Evolutionary conservation across 2,888 invertebrate species (phyloP), one percentile per base, ranked within the genome.

Genomic region (Cryptocephalus moraei): DNA sequence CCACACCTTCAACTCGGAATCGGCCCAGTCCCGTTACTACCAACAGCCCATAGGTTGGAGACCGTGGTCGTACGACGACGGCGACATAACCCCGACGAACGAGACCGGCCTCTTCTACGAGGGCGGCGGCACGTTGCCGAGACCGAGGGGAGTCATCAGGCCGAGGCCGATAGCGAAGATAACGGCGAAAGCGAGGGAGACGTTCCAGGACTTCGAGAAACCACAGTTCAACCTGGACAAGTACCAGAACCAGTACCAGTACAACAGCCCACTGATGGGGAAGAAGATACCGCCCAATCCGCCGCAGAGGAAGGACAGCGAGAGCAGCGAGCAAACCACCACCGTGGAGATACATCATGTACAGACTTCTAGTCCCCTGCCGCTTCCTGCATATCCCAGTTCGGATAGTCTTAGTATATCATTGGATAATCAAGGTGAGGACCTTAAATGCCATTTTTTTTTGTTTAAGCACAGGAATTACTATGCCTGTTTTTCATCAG

Each of bases 61-160:
- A 40, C 74, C 75, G 0, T 76, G 79, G 53, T 84, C 86, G 52
- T 89, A 87, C 67, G 91, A 91, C 67, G 91, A 91, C 65, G 91
- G 91, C 12, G 91, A 92, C 68, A 85, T 91, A 54, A 91, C 91
- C 33, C 86, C 87, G 10, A 91, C 91, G 41, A 91, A 91, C 65
- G 91, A 91, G 68, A 73, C 75, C 33, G 56, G 53, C 8, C 46
- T 63, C 32, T 40, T 67, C 34, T 69, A 70, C 49, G 85, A 85
- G 58, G 88, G 88, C 0, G 86, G 88, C 1, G 91, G 91, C 8
- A 93, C 93, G 0, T 69, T 93, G 51, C 91, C 92, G 0, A 80
- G 93, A 46, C 91, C 91, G 4, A 75, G 43, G 34, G 86, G 86
- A 1, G 73, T 86, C 10, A 86, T 89, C 22, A 80, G 88, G 50